A percentile compares a stretch with the other conserved stretches of the same genome.
These are phyloP conservation scores for Eidolon helvum DNA, from an alignment of 2,113 vertebrate species.

Conservation along the genomic window DNA sequence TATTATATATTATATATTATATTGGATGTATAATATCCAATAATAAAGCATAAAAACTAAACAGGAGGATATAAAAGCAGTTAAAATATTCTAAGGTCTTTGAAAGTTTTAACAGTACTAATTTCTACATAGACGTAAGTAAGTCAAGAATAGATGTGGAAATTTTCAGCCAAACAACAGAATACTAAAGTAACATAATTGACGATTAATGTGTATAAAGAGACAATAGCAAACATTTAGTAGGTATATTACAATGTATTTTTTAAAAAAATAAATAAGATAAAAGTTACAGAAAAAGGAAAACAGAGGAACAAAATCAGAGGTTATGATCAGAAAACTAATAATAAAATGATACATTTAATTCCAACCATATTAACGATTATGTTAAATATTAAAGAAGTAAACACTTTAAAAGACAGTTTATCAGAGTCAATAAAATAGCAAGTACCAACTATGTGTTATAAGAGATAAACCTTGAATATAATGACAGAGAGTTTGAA, in stretches of 20 bases:
- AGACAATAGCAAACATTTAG: background rate
- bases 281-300: background rate
- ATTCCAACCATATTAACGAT: background rate
- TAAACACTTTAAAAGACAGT: background rate
- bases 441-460: background rate
- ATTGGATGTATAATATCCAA: background rate
- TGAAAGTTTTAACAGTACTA: background rate
- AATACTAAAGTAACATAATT: background rate
- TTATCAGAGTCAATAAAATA: background rate
- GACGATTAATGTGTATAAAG: background rate
- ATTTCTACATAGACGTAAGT: background rate
- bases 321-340: background rate
- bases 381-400: background rate
- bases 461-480: background rate
- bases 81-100: background rate
- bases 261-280: background rate
- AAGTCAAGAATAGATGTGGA: background rate
- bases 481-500: background rate
- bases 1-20: background rate
- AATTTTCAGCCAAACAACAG: background rate
- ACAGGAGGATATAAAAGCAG: background rate
- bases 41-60: background rate
- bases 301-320: background rate
- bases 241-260: background rate
- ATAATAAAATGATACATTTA: background rate